phyloP scores from a whole-genome alignment of 2,888 invertebrate genomes.

The Psococerastis gibbosa region DNA sequence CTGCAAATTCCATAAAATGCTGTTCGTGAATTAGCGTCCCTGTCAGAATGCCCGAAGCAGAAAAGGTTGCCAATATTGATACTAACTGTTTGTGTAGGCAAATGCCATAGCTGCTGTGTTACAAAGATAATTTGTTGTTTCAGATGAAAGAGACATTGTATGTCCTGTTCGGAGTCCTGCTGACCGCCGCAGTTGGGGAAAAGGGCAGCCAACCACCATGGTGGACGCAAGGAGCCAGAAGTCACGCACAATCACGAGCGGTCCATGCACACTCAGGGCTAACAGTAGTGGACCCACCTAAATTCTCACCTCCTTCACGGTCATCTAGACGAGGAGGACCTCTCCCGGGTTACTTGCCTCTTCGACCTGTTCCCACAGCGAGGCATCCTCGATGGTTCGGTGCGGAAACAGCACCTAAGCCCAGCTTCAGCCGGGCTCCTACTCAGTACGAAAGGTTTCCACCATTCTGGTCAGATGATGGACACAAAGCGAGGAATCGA shows the following conservation, averaged over 20 bases:
- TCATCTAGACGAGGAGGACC: background rate
- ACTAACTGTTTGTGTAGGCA: too few species aligned
- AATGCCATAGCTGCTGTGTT: too few species aligned
- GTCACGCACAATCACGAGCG: background rate
- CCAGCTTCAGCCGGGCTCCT: background rate
- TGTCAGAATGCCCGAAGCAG: too few species aligned
- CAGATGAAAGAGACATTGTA: background rate
- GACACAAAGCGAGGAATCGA: background rate
- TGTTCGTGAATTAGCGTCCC: too few species aligned
- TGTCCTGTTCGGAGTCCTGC: background rate
- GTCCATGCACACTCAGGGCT: background rate
- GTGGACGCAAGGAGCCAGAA: background rate
- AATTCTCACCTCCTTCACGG: background rate
- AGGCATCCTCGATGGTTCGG: background rate
- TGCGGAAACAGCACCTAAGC: background rate
- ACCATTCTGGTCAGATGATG: slow-evolving; percentile 3
- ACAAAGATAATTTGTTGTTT: too few species aligned
- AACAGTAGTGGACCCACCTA: background rate
- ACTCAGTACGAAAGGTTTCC: background rate
- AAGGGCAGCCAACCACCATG: background rate
- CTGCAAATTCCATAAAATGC: too few species aligned
- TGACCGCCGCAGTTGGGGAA: background rate
- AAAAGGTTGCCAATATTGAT: too few species aligned
- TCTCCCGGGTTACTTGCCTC: background rate
- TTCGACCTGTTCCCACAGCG: background rate